Evolutionary conservation across 2,797 vertebrate genomes (phyloP), one percentile per base, ranked within the genome.

Genomic region (Muraenolepis orangiensis): DNA sequence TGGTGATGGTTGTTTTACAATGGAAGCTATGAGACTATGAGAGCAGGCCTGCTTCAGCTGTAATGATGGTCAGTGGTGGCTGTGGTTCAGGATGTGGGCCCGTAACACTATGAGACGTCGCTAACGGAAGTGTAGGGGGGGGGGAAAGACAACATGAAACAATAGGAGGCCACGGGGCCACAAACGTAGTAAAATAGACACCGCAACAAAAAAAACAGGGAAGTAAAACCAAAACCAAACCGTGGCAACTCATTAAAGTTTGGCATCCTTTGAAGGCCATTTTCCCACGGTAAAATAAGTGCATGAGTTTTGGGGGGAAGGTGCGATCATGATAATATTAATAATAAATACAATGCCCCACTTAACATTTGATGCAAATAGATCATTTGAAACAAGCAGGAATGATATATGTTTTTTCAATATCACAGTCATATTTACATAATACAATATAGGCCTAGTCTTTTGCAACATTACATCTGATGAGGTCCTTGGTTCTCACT

Each of bases 371-470:
- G 86, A 81, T 79, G 81, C 82, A 83, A 84, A 84, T 38, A 84
- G 84, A 80, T 85, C 81, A 86, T 86, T 89, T 0, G 79, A 82
- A 87, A 86, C 82, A 86, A 87, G 88, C 88, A 85, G 79, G 87
- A 89, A 90, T 91, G 23, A 23, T 23, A 51, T 6, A 6, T 51
- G n/a, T 38, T 38, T 38, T 61, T 26, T 61, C 90, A 90, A 71
- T 69, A 77, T 91, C 82, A 90, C 74, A 77, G 73, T 84, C 74
- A 81, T 91, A 90, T 91, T 85, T 91, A 91, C 88, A 91, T 87
- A 74, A 76, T 82, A 86, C 77, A 88, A 87, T 87, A 51, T 51
- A 51, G 51, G 51, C n/a, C n/a, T 61, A 61, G 7, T 23, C 51
- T 61, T 61, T 26, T 61, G 51, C 66, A 12, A 67, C 66, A 67